Base-by-base conservation (phyloP, 1,140 invertebrate genomes). In the Megalonaias nervosa region DNA sequence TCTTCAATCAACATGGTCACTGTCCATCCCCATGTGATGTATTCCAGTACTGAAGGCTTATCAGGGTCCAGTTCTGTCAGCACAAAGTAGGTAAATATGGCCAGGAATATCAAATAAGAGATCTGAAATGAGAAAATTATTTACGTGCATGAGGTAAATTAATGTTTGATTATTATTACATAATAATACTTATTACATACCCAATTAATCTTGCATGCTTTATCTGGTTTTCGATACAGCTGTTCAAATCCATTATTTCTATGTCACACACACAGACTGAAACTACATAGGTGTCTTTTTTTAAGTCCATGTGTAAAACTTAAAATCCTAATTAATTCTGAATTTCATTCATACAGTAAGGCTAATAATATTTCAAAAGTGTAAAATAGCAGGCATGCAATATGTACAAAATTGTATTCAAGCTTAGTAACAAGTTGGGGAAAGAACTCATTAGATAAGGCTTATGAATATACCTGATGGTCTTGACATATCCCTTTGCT, bases 71-170 rank as follows among this genome's bases (percentile, higher is more conserved):
- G 75, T n/a, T 89, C 82, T 60, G 85, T 84, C 80, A 90, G 78
- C 16, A 90, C 77, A 76, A 89, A 86, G 67, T 84, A 89, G 15
- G 82, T 85, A 81, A 89, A 90, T 16, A 89, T 57, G 1, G 71
- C 76, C 67, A 89, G 72, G 72, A 89, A 90, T 5, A 85, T 38
- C 14, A 89, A n/a, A 66, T 88, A 89, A 2, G 84, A 77, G 57
- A 88, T 48, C 89, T 90, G 85, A 59, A 88, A 85, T 19, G 73
- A 48, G 65, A 67, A 55, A 48, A 3, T 1, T 58, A 61, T 16
- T 62, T 23, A 19, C 23, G 13, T 23, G 23, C 11, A 62, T 23
- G 31, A 67, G 11, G 60, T 26, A 68, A 31, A 31, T 26, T n/a
- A 23, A 16, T 14, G 21, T 65, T 19, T 15, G 2, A 65, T 21